Evolutionary conservation across 2,113 vertebrate genomes (phyloP).

Genomic region (Chaetodon trifascialis): DNA sequence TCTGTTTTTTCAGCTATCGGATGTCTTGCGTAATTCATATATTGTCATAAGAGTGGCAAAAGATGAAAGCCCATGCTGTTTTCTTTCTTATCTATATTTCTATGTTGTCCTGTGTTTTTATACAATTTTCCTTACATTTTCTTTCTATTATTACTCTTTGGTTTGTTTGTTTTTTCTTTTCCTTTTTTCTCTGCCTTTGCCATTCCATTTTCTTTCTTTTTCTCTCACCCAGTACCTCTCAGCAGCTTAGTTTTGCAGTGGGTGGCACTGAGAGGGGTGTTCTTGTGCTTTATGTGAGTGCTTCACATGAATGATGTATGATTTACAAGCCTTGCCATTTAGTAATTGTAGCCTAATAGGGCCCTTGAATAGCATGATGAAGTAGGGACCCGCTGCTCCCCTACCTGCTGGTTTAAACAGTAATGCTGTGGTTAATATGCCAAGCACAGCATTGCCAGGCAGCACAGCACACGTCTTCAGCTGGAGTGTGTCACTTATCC

Average conservation of each 20-base stretch:
- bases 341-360: constrained; percentile 84
- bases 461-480: constrained; percentile 30
- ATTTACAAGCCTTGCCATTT: constrained; percentile 82
- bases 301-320: constrained; percentile 83
- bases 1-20: too few relatives aligned
- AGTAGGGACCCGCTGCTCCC: constrained; percentile 72
- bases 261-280: background rate
- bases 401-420: constrained; percentile 79
- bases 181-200: background rate
- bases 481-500: constrained; percentile 25
- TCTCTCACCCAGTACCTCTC: background rate
- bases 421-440: constrained; percentile 81
- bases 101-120: background rate
- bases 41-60: too few relatives aligned
- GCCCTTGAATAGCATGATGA: constrained; percentile 81
- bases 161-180: background rate
- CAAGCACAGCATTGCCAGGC: constrained; percentile 66
- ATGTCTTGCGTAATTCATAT: too few relatives aligned
- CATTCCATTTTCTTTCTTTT: background rate
- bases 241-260: background rate
- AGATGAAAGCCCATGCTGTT: background rate
- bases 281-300: constrained; percentile 38
- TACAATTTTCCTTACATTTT: background rate
- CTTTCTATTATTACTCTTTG: background rate
- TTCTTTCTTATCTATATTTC: background rate